These are phyloP conservation scores for Zaprionus ghesquierei DNA, from an alignment of 1,140 invertebrate species.

Conservation along the genomic window DNA sequence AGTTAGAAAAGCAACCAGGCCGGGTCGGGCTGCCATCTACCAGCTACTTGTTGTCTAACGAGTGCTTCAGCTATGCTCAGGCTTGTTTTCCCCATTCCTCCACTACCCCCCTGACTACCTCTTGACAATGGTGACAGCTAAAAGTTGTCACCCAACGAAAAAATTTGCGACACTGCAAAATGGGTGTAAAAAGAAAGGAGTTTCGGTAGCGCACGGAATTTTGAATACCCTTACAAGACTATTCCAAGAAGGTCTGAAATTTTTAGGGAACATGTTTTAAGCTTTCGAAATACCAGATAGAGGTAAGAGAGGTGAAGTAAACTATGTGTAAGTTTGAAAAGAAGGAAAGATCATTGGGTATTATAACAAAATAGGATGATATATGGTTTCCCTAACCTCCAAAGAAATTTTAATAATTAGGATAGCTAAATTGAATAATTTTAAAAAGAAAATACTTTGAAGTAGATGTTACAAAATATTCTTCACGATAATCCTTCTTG, in stretches of 20 bases:
- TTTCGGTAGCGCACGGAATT: conserved; percentile 2
- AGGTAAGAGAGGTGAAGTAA: no score
- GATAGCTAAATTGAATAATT: no score
- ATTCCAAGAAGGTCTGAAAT: background rate
- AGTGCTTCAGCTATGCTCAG: conserved; percentile 37
- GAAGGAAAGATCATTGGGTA: no score
- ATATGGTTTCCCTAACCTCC: no score
- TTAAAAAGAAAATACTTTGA: no score
- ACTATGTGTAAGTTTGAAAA: no score
- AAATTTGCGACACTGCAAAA: conserved; percentile 74
- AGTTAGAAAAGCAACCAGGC: conserved; percentile 50
- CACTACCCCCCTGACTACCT: conserved; percentile 24
- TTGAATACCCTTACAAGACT: conserved; percentile 37
- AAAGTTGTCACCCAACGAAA: conserved; percentile 69
- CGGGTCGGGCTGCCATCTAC: conserved; percentile 35
- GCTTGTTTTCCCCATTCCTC: background rate
- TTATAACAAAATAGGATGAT: no score
- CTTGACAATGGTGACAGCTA: conserved; percentile 68
- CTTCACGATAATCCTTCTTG: background rate
- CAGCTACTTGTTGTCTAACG: conserved; percentile 78
- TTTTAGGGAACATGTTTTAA: no score
- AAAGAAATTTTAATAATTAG: no score
- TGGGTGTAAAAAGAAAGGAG: conserved; percentile 34
- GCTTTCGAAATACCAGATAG: no score
- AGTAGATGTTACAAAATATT: background rate